Evolutionary conservation across 2,113 vertebrate species (phyloP).

Genomic region (Lophura nycthemera): DNA sequence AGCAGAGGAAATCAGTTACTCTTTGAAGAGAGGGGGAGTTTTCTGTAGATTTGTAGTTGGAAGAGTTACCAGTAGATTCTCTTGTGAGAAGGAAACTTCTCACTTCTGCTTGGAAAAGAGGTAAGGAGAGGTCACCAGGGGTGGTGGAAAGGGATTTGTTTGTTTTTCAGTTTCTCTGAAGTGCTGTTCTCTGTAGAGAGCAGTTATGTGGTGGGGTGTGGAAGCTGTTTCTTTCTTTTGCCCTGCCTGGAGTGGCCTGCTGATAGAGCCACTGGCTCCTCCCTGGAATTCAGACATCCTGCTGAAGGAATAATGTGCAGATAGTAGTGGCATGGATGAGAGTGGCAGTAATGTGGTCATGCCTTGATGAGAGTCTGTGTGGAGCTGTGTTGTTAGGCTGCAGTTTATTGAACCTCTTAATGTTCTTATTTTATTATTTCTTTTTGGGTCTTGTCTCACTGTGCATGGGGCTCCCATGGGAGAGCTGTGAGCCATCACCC

Average conservation of each 20-base stretch:
- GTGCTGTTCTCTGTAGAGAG: neutral
- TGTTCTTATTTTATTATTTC: neutral
- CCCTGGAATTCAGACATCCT: neutral
- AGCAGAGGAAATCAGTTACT: neutral
- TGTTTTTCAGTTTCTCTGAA: neutral
- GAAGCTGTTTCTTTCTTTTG: neutral
- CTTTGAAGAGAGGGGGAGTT: neutral
- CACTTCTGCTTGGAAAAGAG: neutral
- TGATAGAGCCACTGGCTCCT: neutral
- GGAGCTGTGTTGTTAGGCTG: neutral
- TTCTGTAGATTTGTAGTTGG: neutral
- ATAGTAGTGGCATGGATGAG: neutral
- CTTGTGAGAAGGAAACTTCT: too few species aligned
- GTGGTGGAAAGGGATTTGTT: neutral
- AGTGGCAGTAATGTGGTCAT: neutral
- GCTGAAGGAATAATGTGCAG: neutral
- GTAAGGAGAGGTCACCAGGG: neutral
- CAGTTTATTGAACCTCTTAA: neutral
- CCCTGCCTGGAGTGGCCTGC: neutral
- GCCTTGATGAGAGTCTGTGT: neutral
- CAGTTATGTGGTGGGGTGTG: neutral
- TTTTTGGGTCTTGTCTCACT: neutral
- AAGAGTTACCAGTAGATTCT: neutral
- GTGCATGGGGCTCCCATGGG: neutral
- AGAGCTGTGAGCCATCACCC: neutral